A percentile compares a stretch with the other conserved stretches of the same genome.
Conservation (phyloP, 1,140 invertebrate genomes). For the Calycopis cecrops region DNA sequence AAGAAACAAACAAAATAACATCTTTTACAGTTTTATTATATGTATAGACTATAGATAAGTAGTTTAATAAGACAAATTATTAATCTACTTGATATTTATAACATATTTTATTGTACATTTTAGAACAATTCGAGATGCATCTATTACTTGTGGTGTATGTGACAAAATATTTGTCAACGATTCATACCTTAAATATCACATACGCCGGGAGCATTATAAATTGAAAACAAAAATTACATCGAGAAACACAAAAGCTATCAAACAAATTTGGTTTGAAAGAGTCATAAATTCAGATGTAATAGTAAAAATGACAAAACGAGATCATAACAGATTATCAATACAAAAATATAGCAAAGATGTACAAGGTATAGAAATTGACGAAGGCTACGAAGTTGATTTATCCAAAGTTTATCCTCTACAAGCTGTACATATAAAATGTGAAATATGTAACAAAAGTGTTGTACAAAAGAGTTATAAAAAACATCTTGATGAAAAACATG, state of each 20-base stretch:
- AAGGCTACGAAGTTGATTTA: constrained; percentile 18
- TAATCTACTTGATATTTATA: too few species aligned
- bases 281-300: too few species aligned
- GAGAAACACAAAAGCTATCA: neutral
- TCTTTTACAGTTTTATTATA: too few species aligned
- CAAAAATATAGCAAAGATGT: too few species aligned
- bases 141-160: neutral
- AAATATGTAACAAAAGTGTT: constrained; percentile 25
- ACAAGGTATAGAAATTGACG: too few species aligned
- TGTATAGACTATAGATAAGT: too few species aligned
- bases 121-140: neutral
- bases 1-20: too few species aligned
- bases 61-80: too few species aligned
- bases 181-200: neutral
- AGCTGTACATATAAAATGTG: neutral
- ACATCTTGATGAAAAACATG: constrained; percentile 31
- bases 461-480: constrained; percentile 31
- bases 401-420: constrained; percentile 18
- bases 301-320: too few species aligned
- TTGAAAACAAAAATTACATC: neutral
- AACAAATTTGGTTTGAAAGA: too few species aligned
- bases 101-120: too few species aligned
- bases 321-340: too few species aligned
- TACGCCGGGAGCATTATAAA: neutral
- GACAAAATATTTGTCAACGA: neutral